These are phyloP conservation scores for Tympanuchus pallidicinctus DNA, from an alignment of 2,113 vertebrate species.

Conservation along the genomic window DNA sequence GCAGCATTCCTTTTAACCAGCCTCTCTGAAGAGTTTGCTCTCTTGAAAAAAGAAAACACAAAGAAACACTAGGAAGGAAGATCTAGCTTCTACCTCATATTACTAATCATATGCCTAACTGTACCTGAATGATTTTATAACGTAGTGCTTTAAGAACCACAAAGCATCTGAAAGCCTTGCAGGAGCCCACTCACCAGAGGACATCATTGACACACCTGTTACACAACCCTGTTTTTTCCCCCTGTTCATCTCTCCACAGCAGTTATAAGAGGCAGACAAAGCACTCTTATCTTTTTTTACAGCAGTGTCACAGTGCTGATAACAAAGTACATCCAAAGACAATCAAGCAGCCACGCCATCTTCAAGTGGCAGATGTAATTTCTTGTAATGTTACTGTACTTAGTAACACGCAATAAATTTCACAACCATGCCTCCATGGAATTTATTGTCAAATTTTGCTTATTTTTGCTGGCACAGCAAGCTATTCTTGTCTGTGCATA, in stretches of 20 bases:
- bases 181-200: not conserved
- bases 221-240: not conserved
- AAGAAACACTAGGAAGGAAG: not conserved
- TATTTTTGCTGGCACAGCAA: not conserved
- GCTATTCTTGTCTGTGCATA: not conserved
- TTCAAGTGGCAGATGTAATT: not conserved
- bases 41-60: not conserved
- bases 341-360: not conserved
- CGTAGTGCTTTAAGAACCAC: not conserved
- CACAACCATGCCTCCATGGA: not conserved
- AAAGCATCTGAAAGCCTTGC: not conserved
- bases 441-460: not conserved
- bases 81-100: not conserved
- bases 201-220: not conserved
- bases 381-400: not conserved
- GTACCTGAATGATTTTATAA: not conserved
- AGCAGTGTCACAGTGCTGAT: not conserved
- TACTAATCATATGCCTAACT: not conserved
- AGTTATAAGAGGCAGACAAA: not conserved
- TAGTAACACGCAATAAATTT: not conserved
- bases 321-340: not conserved
- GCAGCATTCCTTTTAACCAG: not conserved
- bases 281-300: not conserved
- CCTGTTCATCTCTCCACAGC: fast-evolving
- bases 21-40: not conserved